Base-by-base conservation (phyloP, 2,888 invertebrate genomes). In the Taenaris catops region DNA sequence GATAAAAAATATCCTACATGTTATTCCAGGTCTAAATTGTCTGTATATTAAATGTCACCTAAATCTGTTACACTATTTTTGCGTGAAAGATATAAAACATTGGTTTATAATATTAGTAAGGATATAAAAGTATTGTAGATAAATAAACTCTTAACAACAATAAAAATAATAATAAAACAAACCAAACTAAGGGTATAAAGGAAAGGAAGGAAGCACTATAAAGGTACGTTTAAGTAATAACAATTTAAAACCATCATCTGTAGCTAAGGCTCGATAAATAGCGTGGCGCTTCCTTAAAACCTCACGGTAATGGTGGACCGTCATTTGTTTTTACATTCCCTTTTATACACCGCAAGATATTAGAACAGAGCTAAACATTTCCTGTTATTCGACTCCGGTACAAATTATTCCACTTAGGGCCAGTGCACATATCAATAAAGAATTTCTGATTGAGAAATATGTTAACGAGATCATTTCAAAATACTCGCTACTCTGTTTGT, bases 301-400 rank as follows among this genome's bases (percentile, higher is more conserved):
- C 11, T 29, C 25, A 25, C 26, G 43, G 40, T 40, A 43, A 46
- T 44, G 34, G 31, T 33, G 44, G 44, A 51, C 53, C 53, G 52
- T 47, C 49, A 52, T 56, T 58, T 56, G 55, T 56, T 58, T 58
- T 56, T 53, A 54, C 51, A 53, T 44, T 47, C 50, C 39, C 38
- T 51, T 50, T 52, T 43, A 51, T 48, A 39, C 36, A 42, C 45
- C 45, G 47, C 63, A 66, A 69, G 65, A 63, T 61, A 62, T 63
- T 63, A 62, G 54, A 65, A 70, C 65, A 67, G 66, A 64, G 59
- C 59, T 59, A 58, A 71, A 62, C 55, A 61, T 58, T 73, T 75
- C 74, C 73, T 69, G 62, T 52, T 41, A 62, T 59, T 53, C 50
- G 52, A 49, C 26, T 42, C 20, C 25, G 51, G 55, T 60, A 72